phyloP scores from a whole-genome alignment of 1,140 invertebrate genomes.

The Cydia amplana region DNA sequence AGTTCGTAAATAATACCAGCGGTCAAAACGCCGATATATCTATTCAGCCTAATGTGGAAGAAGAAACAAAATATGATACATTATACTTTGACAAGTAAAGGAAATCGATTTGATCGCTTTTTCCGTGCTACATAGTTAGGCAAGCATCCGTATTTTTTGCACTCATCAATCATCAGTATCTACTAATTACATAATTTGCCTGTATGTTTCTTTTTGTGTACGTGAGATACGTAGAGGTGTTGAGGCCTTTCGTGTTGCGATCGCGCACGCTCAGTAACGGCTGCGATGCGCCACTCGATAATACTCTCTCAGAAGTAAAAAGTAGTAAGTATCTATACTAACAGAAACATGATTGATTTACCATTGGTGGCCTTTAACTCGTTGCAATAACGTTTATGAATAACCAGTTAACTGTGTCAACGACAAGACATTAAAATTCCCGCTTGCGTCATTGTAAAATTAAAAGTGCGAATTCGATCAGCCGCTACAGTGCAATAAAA shows the following conservation, averaged over 20 bases:
- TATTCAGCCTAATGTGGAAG: background rate
- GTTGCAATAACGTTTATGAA: background rate
- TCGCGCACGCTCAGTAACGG: conserved; percentile 8
- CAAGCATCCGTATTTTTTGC: conserved; percentile 15
- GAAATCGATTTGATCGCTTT: background rate
- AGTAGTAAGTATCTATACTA: background rate
- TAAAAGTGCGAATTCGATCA: conserved; percentile 37
- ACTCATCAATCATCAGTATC: conserved; percentile 5
- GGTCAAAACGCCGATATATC: too few relatives aligned
- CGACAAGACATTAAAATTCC: background rate
- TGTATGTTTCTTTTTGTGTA: conserved; percentile 12
- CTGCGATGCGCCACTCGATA: conserved; percentile 26
- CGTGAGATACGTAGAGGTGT: conserved; percentile 5
- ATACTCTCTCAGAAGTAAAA: background rate
- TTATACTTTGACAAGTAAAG: background rate
- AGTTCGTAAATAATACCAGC: background rate
- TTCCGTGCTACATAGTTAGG: background rate
- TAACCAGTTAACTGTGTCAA: background rate
- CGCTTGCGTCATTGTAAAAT: conserved; percentile 36
- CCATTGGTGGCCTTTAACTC: background rate
- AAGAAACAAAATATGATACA: background rate
- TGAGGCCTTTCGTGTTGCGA: conserved; percentile 8
- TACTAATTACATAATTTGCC: conserved; percentile 17
- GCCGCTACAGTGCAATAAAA: conserved; percentile 43
- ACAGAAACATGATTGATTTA: background rate